Conservation (phyloP, 2,113 vertebrate species). For the Prunella himalayana region DNA sequence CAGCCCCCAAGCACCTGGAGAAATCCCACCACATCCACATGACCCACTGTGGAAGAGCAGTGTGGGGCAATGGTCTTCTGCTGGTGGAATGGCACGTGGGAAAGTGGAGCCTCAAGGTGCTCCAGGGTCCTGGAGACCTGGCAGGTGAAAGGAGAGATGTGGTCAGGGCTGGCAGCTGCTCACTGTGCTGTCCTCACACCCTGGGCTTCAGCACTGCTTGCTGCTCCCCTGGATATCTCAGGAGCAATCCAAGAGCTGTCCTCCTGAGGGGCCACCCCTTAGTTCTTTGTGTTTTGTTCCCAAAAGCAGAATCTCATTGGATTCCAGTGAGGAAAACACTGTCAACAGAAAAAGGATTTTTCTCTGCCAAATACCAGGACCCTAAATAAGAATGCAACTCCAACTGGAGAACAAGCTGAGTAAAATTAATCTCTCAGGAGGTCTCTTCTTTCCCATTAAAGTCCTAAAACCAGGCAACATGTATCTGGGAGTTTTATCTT, state of each 20-base stretch:
- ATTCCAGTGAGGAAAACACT: neutral
- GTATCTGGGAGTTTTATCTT: neutral
- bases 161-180: neutral
- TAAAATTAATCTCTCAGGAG: neutral
- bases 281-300: neutral
- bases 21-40: neutral
- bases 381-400: neutral
- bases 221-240: neutral
- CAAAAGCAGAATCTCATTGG: neutral
- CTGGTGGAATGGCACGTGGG: rapidly evolving
- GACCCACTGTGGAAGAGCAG: neutral
- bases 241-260: neutral
- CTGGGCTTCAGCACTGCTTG: neutral
- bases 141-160: neutral
- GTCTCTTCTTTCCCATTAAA: neutral
- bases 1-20: rapidly evolving
- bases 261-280: neutral
- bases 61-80: rapidly evolving
- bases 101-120: neutral
- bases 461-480: neutral
- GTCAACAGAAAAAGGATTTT: neutral
- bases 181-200: neutral
- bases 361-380: neutral
- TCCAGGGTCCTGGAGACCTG: neutral
- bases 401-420: neutral